Conservation (phyloP, 2,888 invertebrate species). For the Aphidoletes aphidimyza region DNA sequence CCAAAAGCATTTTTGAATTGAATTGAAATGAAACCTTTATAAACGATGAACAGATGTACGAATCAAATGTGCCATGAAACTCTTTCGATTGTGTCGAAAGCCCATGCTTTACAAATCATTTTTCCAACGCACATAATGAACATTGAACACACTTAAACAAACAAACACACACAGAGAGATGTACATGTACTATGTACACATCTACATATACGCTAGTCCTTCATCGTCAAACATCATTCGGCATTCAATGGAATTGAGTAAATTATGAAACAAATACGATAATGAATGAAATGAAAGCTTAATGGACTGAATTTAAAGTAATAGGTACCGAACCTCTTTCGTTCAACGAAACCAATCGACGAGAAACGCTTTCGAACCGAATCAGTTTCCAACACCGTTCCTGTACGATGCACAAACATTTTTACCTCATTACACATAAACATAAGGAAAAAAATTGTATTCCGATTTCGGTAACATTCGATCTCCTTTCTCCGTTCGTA, state of each 20-base stretch:
- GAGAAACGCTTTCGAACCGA: neutral
- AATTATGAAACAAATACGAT: neutral
- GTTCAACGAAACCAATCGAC: too few relatives aligned
- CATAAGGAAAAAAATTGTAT: too few relatives aligned
- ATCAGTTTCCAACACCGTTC: neutral
- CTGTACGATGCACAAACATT: neutral
- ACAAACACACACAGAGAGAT: too few relatives aligned
- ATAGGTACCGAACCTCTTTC: neutral
- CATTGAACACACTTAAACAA: too few relatives aligned
- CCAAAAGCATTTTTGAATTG: too few relatives aligned
- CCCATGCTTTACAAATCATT: neutral
- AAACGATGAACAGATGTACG: neutral
- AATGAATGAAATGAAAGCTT: neutral
- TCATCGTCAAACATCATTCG: neutral
- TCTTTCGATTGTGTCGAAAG: neutral
- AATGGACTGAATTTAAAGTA: neutral
- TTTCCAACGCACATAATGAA: neutral
- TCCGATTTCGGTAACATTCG: neutral
- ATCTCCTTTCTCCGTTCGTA: too few relatives aligned
- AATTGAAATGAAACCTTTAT: too few relatives aligned
- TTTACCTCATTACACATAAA: neutral
- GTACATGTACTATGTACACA: too few relatives aligned
- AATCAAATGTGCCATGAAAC: neutral
- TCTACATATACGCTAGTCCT: too few relatives aligned
- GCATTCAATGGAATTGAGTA: neutral